These are phyloP conservation scores for Drosophila neutralis DNA, from an alignment of 2,888 invertebrate species.

Conservation along the genomic window DNA sequence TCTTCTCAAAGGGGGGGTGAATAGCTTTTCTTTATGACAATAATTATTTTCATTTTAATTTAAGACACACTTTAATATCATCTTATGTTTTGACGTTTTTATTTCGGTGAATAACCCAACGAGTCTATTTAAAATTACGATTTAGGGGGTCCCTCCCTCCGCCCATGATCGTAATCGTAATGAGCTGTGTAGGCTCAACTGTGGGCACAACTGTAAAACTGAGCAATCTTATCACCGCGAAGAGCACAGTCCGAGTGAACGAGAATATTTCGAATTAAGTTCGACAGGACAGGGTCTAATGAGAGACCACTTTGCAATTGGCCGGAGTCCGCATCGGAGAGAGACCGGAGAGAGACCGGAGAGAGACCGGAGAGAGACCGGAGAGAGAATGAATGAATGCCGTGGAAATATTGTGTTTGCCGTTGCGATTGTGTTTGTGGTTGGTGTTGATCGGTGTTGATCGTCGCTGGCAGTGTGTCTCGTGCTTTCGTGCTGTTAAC, in stretches of 20 bases:
- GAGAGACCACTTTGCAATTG: conserved; percentile 35
- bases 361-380: conserved; percentile 5
- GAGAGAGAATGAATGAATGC: neutral
- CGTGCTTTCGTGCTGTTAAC: conserved; percentile 61
- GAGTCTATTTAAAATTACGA: neutral
- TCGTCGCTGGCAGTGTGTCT: conserved; percentile 54
- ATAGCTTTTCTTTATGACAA: neutral
- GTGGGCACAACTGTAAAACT: conserved; percentile 22
- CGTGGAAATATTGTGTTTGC: conserved; percentile 16
- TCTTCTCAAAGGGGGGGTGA: neutral
- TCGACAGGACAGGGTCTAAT: conserved; percentile 45
- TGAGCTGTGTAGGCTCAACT: conserved; percentile 13
- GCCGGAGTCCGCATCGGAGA: conserved; percentile 17
- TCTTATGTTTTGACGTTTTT: neutral
- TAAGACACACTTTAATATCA: neutral
- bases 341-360: neutral
- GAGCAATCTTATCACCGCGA: conserved; percentile 49
- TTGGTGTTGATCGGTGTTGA: conserved; percentile 5
- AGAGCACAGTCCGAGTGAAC: conserved; percentile 16
- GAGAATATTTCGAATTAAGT: neutral
- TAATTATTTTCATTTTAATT: neutral
- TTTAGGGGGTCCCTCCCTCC: neutral
- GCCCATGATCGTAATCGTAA: conserved; percentile 22
- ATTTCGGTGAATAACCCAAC: neutral
- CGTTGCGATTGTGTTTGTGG: neutral